These are phyloP conservation scores for Dermatemys mawii DNA, from an alignment of 2,113 vertebrate genomes.

Conservation along the genomic window DNA sequence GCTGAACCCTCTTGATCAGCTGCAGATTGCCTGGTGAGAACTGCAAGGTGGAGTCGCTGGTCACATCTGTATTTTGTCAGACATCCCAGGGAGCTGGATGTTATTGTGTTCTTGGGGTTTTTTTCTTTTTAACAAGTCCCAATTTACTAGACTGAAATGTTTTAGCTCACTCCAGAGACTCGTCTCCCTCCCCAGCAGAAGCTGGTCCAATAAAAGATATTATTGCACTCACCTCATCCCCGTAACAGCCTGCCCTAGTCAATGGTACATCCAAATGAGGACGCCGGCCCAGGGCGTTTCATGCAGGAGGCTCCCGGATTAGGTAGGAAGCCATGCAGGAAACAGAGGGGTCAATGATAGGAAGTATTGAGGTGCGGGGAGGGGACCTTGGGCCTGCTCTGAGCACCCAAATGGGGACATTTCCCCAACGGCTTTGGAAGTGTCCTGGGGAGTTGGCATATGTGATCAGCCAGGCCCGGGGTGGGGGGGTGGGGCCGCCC, in stretches of 20 bases:
- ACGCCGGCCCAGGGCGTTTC: no score
- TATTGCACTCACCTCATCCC: not conserved
- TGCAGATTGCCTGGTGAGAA: not conserved
- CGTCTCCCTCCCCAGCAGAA: not conserved
- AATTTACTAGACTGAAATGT: not conserved
- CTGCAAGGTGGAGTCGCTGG: not conserved
- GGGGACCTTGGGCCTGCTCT: no score
- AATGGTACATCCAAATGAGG: no score
- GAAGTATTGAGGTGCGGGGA: no score
- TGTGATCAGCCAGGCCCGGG: not conserved
- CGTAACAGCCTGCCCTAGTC: not conserved
- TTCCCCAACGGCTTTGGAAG: no score
- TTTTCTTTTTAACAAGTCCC: not conserved
- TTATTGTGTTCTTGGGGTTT: not conserved
- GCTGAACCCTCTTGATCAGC: not conserved
- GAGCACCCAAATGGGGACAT: no score
- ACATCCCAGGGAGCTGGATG: no score
- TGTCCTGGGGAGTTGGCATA: no score
- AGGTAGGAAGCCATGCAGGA: no score
- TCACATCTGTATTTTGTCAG: not conserved
- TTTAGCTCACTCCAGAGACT: not conserved
- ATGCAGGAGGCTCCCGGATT: no score
- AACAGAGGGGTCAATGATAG: no score
- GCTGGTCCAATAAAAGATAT: not conserved
- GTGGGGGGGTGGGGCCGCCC: no score